Conservation (phyloP, 2,113 vertebrate species). For the Parus major region DNA sequence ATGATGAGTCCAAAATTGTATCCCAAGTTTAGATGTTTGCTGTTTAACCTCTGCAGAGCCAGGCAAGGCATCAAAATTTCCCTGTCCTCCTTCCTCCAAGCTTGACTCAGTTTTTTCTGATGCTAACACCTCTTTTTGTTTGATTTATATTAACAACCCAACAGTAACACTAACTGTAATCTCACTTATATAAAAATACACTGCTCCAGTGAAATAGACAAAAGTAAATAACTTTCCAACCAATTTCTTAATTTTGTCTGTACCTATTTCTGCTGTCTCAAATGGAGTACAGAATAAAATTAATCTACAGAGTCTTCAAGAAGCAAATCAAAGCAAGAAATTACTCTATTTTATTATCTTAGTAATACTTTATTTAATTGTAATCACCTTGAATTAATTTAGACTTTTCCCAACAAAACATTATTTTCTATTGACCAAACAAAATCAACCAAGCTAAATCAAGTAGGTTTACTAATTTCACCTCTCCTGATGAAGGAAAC, state of each 20-base stretch:
- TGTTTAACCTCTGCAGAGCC: not conserved
- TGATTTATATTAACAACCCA: not conserved
- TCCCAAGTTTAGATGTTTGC: not conserved
- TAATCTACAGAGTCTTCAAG: not conserved
- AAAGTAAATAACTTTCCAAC: not conserved
- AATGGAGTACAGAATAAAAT: not conserved
- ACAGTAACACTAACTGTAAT: not conserved
- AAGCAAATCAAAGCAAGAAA: not conserved
- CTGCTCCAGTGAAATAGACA: not conserved
- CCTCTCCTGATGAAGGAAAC: not conserved
- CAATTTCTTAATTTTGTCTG: not conserved
- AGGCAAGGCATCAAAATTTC: not conserved
- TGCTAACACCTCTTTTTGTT: not conserved
- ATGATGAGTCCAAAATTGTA: not conserved
- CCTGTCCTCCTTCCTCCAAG: not conserved
- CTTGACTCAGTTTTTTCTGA: not conserved
- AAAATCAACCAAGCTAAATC: not conserved
- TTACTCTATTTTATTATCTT: not conserved
- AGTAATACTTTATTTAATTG: not conserved
- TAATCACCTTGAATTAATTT: not conserved
- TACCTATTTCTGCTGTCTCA: not conserved
- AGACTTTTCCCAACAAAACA: not conserved
- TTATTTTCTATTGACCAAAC: not conserved
- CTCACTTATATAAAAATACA: not conserved
- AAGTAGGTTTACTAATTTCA: not conserved